These are phyloP conservation scores for Whitmania pigra DNA, from an alignment of 1,140 invertebrate species.

Conservation along the genomic window DNA sequence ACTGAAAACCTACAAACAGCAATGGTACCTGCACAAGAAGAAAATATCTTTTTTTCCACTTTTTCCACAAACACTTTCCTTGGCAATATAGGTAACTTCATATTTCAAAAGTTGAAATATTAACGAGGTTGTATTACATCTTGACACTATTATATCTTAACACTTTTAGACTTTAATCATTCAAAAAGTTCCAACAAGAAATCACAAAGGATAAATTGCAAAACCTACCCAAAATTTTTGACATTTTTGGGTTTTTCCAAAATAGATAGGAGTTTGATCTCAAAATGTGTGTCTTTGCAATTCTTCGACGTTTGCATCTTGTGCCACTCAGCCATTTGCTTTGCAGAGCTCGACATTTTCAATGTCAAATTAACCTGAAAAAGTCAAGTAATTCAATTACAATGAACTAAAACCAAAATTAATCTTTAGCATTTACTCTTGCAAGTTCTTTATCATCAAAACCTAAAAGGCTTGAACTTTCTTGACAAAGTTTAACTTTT, in stretches of 20 bases:
- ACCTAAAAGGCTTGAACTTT: constrained; percentile 91
- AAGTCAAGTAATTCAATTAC: not conserved
- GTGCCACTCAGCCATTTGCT: constrained; percentile 94
- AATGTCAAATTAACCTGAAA: constrained; percentile 3
- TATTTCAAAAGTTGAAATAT: not conserved
- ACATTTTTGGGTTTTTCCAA: constrained; percentile 98
- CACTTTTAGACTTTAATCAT: not conserved
- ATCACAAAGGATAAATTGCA: not conserved
- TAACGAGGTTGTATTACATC: not conserved
- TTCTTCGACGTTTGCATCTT: constrained; percentile 90
- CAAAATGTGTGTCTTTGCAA: constrained; percentile 69
- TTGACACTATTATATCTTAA: not conserved
- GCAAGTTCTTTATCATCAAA: constrained; percentile 95
- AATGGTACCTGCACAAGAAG: constrained; percentile 71
- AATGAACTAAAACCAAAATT: not conserved
- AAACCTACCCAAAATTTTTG: constrained; percentile 85
- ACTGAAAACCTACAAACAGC: not conserved
- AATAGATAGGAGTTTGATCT: constrained; percentile 90
- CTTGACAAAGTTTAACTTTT: constrained; percentile 88
- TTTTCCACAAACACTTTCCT: constrained; percentile 97
- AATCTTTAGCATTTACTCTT: constrained; percentile 52
- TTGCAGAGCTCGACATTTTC: constrained; percentile 65
- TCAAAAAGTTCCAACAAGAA: not conserved
- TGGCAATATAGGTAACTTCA: constrained; percentile 78
- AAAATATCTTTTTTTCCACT: constrained; percentile 97